A percentile compares a stretch with the other conserved stretches of the same genome.
These are phyloP conservation scores for Rhagologus leucostigma DNA, from an alignment of 2,113 vertebrate species.

Conservation along the genomic window DNA sequence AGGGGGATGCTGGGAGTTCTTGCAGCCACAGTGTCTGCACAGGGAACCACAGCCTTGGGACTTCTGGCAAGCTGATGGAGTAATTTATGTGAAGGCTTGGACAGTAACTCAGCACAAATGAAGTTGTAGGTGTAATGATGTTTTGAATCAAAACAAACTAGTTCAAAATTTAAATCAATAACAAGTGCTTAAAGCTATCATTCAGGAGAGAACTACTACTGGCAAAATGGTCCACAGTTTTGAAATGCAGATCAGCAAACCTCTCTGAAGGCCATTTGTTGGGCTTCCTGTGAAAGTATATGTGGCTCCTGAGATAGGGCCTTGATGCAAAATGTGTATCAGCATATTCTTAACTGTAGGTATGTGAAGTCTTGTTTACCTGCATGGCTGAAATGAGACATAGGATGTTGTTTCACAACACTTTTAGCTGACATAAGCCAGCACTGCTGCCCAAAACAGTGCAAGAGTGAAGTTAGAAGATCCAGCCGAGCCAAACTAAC, in stretches of 20 bases:
- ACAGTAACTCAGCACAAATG: slow-evolving; percentile 43
- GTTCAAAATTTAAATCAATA: slow-evolving; percentile 47
- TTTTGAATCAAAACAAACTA: slow-evolving; percentile 60
- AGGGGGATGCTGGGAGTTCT: neutral
- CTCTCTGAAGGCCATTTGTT: slow-evolving; percentile 23
- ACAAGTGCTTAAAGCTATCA: slow-evolving; percentile 11
- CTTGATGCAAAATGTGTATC: slow-evolving; percentile 16
- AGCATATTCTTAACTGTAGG: slow-evolving; percentile 23
- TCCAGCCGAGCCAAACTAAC: slow-evolving; percentile 31
- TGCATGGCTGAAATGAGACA: neutral
- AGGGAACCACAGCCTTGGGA: neutral
- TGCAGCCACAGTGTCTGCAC: neutral
- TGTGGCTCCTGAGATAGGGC: neutral
- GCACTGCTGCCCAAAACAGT: neutral
- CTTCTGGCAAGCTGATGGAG: neutral
- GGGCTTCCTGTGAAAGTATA: neutral
- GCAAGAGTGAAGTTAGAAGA: neutral
- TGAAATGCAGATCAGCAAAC: slow-evolving; percentile 27
- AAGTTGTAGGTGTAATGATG: slow-evolving; percentile 40
- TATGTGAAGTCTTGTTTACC: slow-evolving; percentile 19
- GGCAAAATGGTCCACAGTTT: slow-evolving; percentile 1
- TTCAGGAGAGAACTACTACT: neutral
- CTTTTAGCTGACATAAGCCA: slow-evolving; percentile 31
- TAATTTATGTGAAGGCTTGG: neutral
- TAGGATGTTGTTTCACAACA: neutral